Percentiles rank a stretch among this genome's conserved stretches.
Evolutionary conservation across 2,797 vertebrate genomes (phyloP).

Genomic region (Petrocephalus schoutedeni): DNA sequence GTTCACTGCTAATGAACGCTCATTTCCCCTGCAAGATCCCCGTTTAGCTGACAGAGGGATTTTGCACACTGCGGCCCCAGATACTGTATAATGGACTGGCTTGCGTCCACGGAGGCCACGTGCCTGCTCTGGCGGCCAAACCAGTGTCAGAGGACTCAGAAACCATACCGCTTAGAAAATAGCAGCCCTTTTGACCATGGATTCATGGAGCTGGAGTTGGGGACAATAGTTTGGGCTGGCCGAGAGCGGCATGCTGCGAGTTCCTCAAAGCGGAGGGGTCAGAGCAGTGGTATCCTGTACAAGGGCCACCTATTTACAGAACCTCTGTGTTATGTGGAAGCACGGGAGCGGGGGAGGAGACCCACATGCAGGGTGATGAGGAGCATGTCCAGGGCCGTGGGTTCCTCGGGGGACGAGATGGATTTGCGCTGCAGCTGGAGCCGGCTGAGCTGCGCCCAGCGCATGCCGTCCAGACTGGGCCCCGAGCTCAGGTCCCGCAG

Average conservation of each 20-base stretch:
- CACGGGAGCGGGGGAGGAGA: not conserved
- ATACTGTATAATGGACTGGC: constrained; percentile 13
- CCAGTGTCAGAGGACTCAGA: not conserved
- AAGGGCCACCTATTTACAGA: not conserved
- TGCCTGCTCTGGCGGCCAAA: not conserved
- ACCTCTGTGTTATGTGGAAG: not conserved
- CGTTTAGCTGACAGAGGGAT: constrained; percentile 2
- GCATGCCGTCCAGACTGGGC: constrained; percentile 71
- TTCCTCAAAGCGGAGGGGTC: not conserved
- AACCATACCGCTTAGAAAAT: not conserved
- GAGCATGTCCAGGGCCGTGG: constrained; percentile 77
- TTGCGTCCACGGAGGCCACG: not conserved
- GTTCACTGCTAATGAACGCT: constrained; percentile 20
- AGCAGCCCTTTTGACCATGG: not conserved
- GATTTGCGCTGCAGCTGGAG: constrained; percentile 82
- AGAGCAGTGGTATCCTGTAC: not conserved
- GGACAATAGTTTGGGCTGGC: not conserved
- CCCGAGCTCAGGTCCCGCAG: constrained; percentile 73
- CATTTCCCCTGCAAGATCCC: constrained; percentile 16
- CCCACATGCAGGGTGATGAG: constrained; percentile 78
- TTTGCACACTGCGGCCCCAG: constrained; percentile 9
- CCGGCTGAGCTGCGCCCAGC: constrained; percentile 77
- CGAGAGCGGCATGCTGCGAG: not conserved
- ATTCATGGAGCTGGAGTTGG: not conserved
- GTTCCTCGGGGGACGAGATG: constrained; percentile 76